A percentile compares a stretch with the other conserved stretches of the same genome.
These are phyloP conservation scores for Semotilus atromaculatus DNA, from an alignment of 2,797 vertebrate genomes.

Conservation along the genomic window DNA sequence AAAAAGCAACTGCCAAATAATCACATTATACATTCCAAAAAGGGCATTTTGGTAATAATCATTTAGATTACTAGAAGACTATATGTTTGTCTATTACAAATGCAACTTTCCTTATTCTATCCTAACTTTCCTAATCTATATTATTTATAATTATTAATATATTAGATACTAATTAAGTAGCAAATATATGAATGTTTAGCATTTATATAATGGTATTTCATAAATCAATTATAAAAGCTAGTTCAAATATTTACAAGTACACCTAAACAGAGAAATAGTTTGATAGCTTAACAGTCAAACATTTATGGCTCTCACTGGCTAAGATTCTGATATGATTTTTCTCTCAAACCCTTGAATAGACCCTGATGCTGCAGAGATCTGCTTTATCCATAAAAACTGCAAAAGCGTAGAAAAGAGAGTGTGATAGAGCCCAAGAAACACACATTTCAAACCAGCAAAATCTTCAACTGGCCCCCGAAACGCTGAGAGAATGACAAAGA, in stretches of 20 bases:
- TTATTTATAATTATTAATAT: not conserved
- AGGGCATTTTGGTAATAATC: slow-evolving; percentile 1
- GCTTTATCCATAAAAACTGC: slow-evolving; percentile 65
- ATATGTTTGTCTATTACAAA: not conserved
- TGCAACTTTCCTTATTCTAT: not conserved
- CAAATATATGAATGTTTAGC: not conserved
- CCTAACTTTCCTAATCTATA: not conserved
- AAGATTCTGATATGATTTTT: slow-evolving; percentile 1
- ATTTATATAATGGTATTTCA: not conserved
- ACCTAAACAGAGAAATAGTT: not conserved
- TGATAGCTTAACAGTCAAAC: slow-evolving; percentile 33
- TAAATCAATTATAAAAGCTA: not conserved
- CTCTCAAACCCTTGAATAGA: slow-evolving; percentile 22
- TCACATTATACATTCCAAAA: not conserved
- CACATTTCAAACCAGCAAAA: slow-evolving; percentile 83
- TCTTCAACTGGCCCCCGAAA: slow-evolving; percentile 76
- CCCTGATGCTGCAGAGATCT: slow-evolving; percentile 69
- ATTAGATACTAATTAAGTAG: not conserved
- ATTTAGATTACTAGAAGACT: slow-evolving; percentile 4
- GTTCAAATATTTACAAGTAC: slow-evolving; percentile 11
- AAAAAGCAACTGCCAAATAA: slow-evolving; percentile 15
- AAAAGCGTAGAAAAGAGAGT: slow-evolving; percentile 61
- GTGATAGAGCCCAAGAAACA: slow-evolving; percentile 72
- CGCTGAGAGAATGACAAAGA: slow-evolving; percentile 65
- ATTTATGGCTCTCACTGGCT: slow-evolving; percentile 6